Base-by-base conservation (phyloP, 2,888 invertebrate genomes). In the Athalia rosae region DNA sequence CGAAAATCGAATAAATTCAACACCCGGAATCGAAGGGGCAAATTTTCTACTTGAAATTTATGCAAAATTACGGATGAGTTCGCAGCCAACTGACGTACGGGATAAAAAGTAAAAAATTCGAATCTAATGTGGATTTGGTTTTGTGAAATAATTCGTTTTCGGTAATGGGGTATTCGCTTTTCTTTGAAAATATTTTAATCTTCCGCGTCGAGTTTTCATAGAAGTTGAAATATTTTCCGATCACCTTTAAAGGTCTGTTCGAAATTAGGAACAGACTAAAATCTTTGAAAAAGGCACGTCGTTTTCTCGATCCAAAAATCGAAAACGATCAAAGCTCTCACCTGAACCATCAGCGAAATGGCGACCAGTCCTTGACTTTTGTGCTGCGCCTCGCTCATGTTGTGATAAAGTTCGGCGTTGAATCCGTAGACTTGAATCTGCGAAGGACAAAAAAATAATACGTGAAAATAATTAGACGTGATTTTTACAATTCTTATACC, bases 381-480 rank as follows among this genome's bases (percentile, higher is more conserved):
- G 90, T 97, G 96, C 86, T 96, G 96, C 4, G 99, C 99, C 90
- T 98, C 97, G 47, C 97, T 96, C 95, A 98, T 96, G 90, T 99
- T 99, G 90, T 96, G 96, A 91, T 99, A 99, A 76, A 99, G 92
- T 90, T 99, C 98, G 81, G 97, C 96, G 90, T 99, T 99, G 92
- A 97, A 99, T 2, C 98, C 99, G 85, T 98, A 97, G 78, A 99
- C 92, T 91, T 99, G 99, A 85, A 99, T 96, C 98, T 99, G 93
- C 66, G 91, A 92, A 80, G 87, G 82, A 80, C 61, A 67, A 56
- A 62, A 74, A 62, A 74, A 48, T 11, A 50, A 61, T n/a, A n/a
- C n/a, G 28, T 8, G n/a, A 5, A 64, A 6, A 28, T 28, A 28
- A n/a, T 64, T n/a, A 64, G 47, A n/a, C 7, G 3, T 13, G 4